A percentile compares a stretch with the other conserved stretches of the same genome.
phyloP scores from a whole-genome alignment of 1,140 invertebrate genomes.

The Drosophila sechellia region DNA sequence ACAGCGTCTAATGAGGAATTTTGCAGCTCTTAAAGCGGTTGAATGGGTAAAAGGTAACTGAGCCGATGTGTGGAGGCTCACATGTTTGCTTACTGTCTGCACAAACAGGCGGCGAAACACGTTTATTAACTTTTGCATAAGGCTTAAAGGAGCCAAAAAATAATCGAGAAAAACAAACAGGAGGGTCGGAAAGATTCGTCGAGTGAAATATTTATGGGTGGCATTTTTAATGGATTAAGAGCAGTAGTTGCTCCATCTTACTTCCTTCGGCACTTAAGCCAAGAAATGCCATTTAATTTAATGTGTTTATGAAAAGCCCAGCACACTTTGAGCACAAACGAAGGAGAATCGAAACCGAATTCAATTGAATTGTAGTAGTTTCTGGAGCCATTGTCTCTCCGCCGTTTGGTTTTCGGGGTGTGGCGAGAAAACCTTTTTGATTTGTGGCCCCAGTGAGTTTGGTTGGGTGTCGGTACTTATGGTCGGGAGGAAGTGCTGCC shows the following conservation, averaged over 20 bases:
- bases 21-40: constrained; percentile 12
- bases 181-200: not conserved
- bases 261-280: constrained; percentile 52
- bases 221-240: constrained; percentile 64
- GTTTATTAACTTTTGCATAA: constrained; percentile 45
- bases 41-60: not conserved
- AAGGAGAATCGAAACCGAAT: constrained; percentile 23
- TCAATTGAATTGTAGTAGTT: constrained; percentile 61
- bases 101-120: constrained; percentile 54
- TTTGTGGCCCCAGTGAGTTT: constrained; percentile 48
- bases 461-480: constrained; percentile 56
- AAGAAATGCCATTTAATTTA: constrained; percentile 83
- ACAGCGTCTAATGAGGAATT: constrained; percentile 65
- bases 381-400: constrained; percentile 54
- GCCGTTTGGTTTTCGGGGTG: constrained; percentile 32
- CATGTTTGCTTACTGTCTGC: constrained; percentile 69
- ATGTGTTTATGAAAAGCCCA: constrained; percentile 80
- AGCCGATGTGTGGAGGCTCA: not conserved
- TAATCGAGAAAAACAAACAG: not conserved
- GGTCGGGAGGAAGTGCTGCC: constrained; percentile 47
- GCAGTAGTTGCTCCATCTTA: constrained; percentile 12
- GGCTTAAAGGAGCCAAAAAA: constrained; percentile 29
- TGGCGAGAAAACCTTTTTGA: constrained; percentile 62
- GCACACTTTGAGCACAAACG: constrained; percentile 50
- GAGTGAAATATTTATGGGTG: constrained; percentile 48